Percentiles rank a stretch among this genome's conserved stretches.
phyloP scores from a whole-genome alignment of 2,888 invertebrate genomes.

The Melikaiella ostensackeni region DNA sequence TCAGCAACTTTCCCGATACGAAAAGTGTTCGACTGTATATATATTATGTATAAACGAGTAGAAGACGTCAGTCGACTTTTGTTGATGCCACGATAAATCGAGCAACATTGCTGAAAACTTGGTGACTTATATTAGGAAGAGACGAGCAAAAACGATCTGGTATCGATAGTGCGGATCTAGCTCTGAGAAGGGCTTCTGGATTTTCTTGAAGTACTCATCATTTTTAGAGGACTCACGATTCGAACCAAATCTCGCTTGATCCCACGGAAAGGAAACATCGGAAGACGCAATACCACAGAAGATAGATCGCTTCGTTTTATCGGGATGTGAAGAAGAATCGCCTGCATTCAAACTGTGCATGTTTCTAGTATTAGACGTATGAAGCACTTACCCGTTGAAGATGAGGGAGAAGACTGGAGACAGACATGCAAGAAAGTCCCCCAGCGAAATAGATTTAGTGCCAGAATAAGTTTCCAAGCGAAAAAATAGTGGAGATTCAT shows the following conservation, averaged over 20 bases:
- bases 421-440: neutral
- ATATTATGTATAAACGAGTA: neutral
- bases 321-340: slow-evolving; percentile 39
- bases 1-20: neutral
- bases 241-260: slow-evolving; percentile 45
- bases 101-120: slow-evolving; percentile 31
- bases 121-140: neutral
- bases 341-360: slow-evolving; percentile 28
- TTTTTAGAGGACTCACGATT: slow-evolving; percentile 44
- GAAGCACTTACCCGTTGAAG: slow-evolving; percentile 27
- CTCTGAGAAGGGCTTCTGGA: slow-evolving; percentile 25
- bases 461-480: neutral
- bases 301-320: slow-evolving; percentile 46
- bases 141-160: slow-evolving; percentile 5
- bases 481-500: neutral
- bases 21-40: neutral
- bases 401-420: slow-evolving; percentile 14
- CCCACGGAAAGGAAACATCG: slow-evolving; percentile 36
- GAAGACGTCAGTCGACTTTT: neutral
- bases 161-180: slow-evolving; percentile 41
- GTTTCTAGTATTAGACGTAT: slow-evolving; percentile 38
- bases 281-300: slow-evolving; percentile 41
- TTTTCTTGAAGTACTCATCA: slow-evolving; percentile 47
- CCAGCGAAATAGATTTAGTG: neutral
- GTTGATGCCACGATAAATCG: neutral